A percentile compares a stretch with the other conserved stretches of the same genome.
phyloP scores from a whole-genome alignment of 37 sponge, comb jelly and placozoan genomes.

The Ephydatia muelleri region DNA sequence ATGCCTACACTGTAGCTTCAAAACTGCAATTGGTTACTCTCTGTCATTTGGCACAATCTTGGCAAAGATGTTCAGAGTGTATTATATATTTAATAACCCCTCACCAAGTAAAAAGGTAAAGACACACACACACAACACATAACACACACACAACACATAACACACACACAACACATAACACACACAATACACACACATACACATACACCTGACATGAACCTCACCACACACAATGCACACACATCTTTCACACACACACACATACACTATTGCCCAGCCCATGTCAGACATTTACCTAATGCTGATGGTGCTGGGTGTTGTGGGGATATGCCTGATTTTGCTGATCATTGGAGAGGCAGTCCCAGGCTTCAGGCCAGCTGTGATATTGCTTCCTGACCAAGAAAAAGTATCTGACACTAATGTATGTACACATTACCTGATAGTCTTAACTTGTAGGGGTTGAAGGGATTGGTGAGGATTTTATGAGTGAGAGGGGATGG shows the following conservation, averaged over 20 bases:
- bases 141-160: no score
- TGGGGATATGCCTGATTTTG: background rate
- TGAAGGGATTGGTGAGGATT: background rate
- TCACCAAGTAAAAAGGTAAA: constrained; percentile 13
- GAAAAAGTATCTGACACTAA: background rate
- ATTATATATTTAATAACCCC: constrained; percentile 29
- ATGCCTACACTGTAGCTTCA: background rate
- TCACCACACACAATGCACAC: no score
- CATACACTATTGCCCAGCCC: background rate
- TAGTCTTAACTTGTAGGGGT: no score
- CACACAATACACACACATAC: background rate
- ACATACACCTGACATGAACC: no score
- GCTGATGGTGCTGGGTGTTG: background rate
- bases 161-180: no score
- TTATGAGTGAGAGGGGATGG: background rate
- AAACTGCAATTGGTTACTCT: constrained; percentile 7
- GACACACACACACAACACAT: no score
- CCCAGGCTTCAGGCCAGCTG: background rate
- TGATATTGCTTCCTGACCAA: background rate
- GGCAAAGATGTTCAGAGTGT: constrained; percentile 27
- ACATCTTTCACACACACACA: background rate
- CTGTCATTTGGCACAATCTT: constrained; percentile 20
- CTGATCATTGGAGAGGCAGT: background rate
- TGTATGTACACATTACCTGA: background rate
- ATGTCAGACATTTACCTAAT: background rate